Conservation (phyloP, 2,113 vertebrate genomes). For the Acanthisitta chloris region DNA sequence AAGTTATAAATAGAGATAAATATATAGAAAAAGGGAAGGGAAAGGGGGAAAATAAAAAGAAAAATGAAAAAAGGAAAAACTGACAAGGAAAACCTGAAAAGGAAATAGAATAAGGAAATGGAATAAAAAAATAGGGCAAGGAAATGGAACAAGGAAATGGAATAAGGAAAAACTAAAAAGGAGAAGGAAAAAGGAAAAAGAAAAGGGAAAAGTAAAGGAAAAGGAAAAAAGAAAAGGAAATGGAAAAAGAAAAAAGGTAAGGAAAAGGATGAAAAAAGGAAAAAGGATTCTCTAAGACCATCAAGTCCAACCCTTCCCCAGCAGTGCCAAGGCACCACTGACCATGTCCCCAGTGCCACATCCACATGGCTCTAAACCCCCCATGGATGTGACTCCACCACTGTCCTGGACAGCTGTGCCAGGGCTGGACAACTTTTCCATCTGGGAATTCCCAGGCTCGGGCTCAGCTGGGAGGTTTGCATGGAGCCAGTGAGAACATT, state of each 20-base stretch:
- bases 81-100: too few species aligned
- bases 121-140: too few species aligned
- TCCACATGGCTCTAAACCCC: neutral
- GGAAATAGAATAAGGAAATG: too few species aligned
- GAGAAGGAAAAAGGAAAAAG: too few species aligned
- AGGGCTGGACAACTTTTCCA: neutral
- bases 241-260: neutral
- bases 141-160: too few species aligned
- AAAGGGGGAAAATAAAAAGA: neutral
- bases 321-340: neutral
- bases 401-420: neutral
- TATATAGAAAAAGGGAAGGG: too few species aligned
- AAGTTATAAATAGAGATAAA: too few species aligned
- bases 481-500: rapidly evolving
- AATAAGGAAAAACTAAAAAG: neutral
- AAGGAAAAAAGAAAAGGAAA: rapidly evolving
- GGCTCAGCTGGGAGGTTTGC: neutral
- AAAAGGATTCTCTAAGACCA: neutral
- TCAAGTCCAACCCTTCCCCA: neutral
- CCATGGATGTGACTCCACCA: too few species aligned
- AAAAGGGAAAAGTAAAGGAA: neutral
- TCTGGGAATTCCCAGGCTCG: neutral
- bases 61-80: too few species aligned
- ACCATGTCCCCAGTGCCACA: neutral
- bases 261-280: too few species aligned